Evolutionary conservation across 2,113 vertebrate genomes (phyloP).

Genomic region (Leuciscus idus): DNA sequence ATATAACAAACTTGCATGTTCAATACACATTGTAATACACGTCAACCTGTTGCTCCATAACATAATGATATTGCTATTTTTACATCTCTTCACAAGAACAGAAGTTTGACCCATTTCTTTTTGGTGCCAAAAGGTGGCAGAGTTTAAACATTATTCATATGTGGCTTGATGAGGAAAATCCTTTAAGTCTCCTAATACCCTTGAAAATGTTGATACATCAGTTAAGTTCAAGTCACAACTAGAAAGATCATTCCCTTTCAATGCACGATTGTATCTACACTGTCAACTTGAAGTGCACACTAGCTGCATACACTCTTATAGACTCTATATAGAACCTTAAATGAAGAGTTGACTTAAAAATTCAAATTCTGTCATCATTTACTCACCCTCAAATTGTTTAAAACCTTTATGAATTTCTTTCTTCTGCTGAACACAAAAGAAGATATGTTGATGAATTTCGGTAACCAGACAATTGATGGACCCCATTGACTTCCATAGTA

Average conservation of each 20-base stretch:
- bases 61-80: background rate
- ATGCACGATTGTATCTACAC: background rate
- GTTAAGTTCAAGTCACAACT: constrained; percentile 9
- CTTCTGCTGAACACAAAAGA: no score
- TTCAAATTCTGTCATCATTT: no score
- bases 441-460: no score
- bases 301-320: background rate
- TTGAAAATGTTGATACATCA: constrained; percentile 29
- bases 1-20: background rate
- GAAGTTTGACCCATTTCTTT: background rate
- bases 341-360: no score
- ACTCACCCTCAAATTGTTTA: no score
- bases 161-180: constrained; percentile 22
- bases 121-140: background rate
- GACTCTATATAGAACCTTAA: no score
- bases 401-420: no score
- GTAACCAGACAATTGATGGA: no score
- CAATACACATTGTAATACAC: background rate
- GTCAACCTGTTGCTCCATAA: background rate
- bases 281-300: background rate
- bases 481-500: no score
- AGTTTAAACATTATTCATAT: background rate
- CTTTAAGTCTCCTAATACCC: constrained; percentile 26
- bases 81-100: background rate
- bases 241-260: background rate